A percentile compares a stretch with the other conserved stretches of the same genome.
Conservation (phyloP, 2,113 vertebrate species). For the Petrocephalus zakoni region DNA sequence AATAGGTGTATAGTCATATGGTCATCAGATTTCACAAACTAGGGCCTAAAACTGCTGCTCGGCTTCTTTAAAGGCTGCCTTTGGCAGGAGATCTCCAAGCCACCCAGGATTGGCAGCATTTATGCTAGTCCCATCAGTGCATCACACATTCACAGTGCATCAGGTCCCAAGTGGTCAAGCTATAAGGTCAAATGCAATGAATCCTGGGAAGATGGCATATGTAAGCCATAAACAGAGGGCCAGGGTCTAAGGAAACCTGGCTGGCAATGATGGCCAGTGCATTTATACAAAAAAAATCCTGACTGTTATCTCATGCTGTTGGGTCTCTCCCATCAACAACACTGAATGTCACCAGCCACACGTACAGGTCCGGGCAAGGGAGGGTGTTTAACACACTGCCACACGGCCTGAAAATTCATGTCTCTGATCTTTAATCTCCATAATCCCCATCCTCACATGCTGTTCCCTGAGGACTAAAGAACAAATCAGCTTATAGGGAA, state of each 20-base stretch:
- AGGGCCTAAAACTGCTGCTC: neutral
- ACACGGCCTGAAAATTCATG: neutral
- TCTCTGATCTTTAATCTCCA: neutral
- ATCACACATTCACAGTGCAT: neutral
- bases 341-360: neutral
- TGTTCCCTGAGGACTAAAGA: neutral
- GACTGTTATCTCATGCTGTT: neutral
- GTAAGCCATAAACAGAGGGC: neutral
- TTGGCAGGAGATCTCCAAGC: neutral
- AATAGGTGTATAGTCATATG: neutral
- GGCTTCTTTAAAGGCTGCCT: neutral
- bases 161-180: neutral
- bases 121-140: neutral
- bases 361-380: neutral
- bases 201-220: neutral
- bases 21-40: neutral
- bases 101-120: neutral
- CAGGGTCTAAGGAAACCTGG: neutral
- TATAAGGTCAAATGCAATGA: neutral
- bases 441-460: neutral
- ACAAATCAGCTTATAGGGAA: neutral
- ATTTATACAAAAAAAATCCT: neutral
- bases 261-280: neutral
- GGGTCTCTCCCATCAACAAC: neutral
- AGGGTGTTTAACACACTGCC: neutral